A percentile compares a stretch with the other conserved stretches of the same genome.
Evolutionary conservation across 2,797 vertebrate genomes (phyloP).

Genomic region (Tinamus major): DNA sequence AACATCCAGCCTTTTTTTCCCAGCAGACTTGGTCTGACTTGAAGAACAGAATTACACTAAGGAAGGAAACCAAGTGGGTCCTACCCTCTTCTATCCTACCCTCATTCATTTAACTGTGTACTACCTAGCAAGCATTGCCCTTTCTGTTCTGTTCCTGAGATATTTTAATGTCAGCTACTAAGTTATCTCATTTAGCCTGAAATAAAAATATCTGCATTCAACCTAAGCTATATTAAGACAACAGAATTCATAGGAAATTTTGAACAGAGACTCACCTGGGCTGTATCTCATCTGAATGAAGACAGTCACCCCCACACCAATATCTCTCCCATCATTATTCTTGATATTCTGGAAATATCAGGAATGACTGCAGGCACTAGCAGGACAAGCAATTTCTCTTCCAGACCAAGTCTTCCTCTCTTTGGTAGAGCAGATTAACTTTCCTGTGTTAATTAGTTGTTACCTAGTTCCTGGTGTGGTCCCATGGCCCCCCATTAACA

Average conservation of each 20-base stretch:
- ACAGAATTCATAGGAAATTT: background rate
- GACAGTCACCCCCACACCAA: background rate
- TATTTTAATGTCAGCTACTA: conserved; percentile 48
- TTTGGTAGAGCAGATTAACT: background rate
- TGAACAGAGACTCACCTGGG: conserved; percentile 7
- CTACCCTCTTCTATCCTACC: background rate
- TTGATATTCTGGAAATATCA: background rate
- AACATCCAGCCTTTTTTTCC: rapidly evolving
- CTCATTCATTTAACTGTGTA: background rate
- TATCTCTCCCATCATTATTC: background rate
- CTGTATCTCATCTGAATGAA: background rate
- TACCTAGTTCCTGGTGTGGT: background rate
- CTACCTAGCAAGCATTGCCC: background rate
- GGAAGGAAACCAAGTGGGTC: background rate
- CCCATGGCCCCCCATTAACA: background rate
- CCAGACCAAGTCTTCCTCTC: background rate
- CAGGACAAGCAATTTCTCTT: background rate
- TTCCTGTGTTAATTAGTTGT: background rate
- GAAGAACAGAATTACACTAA: rapidly evolving
- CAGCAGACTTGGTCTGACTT: rapidly evolving
- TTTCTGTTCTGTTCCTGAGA: background rate
- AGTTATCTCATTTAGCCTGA: conserved; percentile 26
- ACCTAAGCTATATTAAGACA: background rate
- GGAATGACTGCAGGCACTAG: background rate
- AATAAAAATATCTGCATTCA: conserved; percentile 49